Conservation (phyloP, 2,888 invertebrate genomes). For the Pseudococcus viburni region DNA sequence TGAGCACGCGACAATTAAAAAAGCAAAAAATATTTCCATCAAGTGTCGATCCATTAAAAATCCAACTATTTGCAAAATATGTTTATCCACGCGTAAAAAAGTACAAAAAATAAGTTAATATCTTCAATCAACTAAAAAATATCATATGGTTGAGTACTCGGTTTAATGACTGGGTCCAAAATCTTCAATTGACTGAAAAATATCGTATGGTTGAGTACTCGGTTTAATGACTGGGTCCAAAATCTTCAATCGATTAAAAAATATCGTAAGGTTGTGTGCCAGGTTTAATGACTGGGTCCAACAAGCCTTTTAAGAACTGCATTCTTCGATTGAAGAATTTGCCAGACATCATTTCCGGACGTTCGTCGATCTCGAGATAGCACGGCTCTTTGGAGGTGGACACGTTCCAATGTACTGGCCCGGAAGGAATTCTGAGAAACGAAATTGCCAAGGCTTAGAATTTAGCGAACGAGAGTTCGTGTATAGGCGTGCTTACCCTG, state of each 20-base stretch:
- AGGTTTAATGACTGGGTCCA: slow-evolving; percentile 2
- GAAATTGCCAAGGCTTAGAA: not conserved
- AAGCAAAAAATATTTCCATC: not conserved
- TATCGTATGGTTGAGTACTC: no score
- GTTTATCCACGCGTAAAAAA: not conserved
- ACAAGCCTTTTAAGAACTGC: not conserved
- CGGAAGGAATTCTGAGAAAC: not conserved
- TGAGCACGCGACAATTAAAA: not conserved
- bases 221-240: no score
- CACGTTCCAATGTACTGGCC: not conserved
- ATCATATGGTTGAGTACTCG: no score
- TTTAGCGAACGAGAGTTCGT: no score
- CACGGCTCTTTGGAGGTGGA: not conserved
- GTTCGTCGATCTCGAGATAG: slow-evolving; percentile 39
- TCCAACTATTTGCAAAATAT: not conserved
- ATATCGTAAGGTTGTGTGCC: slow-evolving; percentile 41
- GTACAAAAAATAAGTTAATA: not conserved
- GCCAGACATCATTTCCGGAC: slow-evolving; percentile 1
- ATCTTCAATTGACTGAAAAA: not conserved
- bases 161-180: no score
- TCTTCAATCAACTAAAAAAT: not conserved
- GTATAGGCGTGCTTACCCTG: slow-evolving; percentile 74
- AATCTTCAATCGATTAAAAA: not conserved
- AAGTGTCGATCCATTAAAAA: not conserved
- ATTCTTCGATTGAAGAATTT: slow-evolving; percentile 34